These are phyloP conservation scores for Takifugu ocellatus DNA, from an alignment of 2,797 vertebrate species.

Conservation along the genomic window DNA sequence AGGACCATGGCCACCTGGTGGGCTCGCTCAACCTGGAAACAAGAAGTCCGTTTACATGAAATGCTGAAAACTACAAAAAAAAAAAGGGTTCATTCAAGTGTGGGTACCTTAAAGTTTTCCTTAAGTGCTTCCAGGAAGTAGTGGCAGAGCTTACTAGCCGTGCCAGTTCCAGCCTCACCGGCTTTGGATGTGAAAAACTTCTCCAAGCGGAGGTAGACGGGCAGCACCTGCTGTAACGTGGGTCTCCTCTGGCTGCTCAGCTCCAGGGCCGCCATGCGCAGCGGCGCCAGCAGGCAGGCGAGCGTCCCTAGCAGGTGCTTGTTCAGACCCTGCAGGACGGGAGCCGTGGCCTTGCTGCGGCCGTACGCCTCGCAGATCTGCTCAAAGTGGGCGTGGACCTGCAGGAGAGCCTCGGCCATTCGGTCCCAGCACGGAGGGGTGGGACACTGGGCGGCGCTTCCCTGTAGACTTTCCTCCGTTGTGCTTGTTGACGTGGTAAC, in stretches of 20 bases:
- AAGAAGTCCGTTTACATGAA: slow-evolving; percentile 1
- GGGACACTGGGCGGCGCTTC: slow-evolving; percentile 82
- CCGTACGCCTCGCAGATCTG: slow-evolving; percentile 96
- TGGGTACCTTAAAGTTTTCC: slow-evolving; percentile 90
- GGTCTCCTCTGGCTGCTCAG: slow-evolving; percentile 91
- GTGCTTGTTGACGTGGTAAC: slow-evolving; percentile 82
- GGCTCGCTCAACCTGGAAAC: slow-evolving; percentile 83
- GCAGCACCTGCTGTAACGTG: slow-evolving; percentile 93
- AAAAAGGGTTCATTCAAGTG: too few relatives aligned
- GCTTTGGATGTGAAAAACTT: slow-evolving; percentile 98
- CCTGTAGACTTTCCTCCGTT: slow-evolving; percentile 79
- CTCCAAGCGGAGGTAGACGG: slow-evolving; percentile 93
- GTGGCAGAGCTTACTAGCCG: slow-evolving; percentile 95
- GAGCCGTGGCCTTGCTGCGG: slow-evolving; percentile 90
- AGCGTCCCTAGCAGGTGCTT: slow-evolving; percentile 94
- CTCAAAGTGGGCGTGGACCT: slow-evolving; percentile 94
- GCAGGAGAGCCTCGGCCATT: slow-evolving; percentile 89
- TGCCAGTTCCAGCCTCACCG: slow-evolving; percentile 86
- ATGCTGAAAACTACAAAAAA: not conserved
- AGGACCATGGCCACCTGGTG: slow-evolving; percentile 98
- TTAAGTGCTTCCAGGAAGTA: slow-evolving; percentile 97
- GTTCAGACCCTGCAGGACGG: slow-evolving; percentile 94
- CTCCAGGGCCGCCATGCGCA: slow-evolving; percentile 92
- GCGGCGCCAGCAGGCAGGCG: slow-evolving; percentile 87
- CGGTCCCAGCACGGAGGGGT: slow-evolving; percentile 95